These are phyloP conservation scores for Lasioglossum morio DNA, from an alignment of 2,888 invertebrate species.

Conservation along the genomic window DNA sequence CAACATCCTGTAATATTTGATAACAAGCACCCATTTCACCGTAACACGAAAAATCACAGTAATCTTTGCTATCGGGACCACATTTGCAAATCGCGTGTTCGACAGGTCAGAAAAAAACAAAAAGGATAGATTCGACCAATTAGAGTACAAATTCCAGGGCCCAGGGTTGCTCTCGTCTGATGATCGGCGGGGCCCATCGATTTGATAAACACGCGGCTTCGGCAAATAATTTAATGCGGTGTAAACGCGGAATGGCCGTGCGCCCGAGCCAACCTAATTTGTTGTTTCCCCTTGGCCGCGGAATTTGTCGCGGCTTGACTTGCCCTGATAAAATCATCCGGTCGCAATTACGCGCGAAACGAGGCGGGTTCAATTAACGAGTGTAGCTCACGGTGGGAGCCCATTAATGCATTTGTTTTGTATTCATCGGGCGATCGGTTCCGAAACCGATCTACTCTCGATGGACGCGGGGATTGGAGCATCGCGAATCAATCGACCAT, in stretches of 20 bases:
- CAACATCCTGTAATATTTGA: background rate
- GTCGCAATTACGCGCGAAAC: constrained; percentile 19
- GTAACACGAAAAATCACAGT: background rate
- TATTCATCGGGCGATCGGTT: constrained; percentile 53
- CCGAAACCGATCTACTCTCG: constrained; percentile 49
- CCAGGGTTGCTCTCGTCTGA: background rate
- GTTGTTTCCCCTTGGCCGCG: constrained; percentile 11
- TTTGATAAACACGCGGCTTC: background rate
- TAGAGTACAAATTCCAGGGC: background rate
- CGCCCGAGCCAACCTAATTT: background rate
- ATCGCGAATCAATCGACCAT: constrained; percentile 70
- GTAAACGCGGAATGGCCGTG: background rate
- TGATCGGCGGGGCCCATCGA: background rate
- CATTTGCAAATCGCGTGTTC: background rate
- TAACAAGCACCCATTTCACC: background rate
- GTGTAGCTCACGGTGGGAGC: constrained; percentile 9
- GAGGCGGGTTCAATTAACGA: constrained; percentile 25
- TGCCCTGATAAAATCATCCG: constrained; percentile 16
- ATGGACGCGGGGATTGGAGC: constrained; percentile 31
- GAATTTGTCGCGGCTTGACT: constrained; percentile 4
- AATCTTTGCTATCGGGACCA: background rate
- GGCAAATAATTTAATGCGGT: background rate
- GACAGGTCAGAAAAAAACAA: background rate
- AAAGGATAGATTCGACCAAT: background rate
- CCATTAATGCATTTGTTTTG: constrained; percentile 48